Evolutionary conservation across 1,140 invertebrate genomes (phyloP).

Genomic region (Aphelenchoides besseyi): DNA sequence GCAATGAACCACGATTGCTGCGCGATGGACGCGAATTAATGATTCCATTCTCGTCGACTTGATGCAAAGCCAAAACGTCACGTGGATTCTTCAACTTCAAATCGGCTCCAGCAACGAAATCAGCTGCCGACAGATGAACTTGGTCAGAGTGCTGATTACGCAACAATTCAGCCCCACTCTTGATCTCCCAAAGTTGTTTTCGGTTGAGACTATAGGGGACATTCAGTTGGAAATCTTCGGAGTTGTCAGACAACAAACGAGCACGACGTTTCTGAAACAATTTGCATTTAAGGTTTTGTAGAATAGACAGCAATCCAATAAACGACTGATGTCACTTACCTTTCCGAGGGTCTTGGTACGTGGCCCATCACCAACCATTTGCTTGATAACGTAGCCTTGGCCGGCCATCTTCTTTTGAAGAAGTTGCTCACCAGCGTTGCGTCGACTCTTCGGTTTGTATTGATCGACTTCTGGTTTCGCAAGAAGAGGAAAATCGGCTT

Average conservation of each 20-base stretch:
- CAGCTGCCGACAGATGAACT: conserved; percentile 17
- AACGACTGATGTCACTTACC: too few relatives aligned
- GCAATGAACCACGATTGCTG: neutral
- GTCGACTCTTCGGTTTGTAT: conserved; percentile 18
- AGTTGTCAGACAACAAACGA: conserved; percentile 19
- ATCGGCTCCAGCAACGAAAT: conserved; percentile 15
- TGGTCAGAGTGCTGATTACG: neutral
- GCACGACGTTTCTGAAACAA: conserved; percentile 26
- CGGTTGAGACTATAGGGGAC: conserved; percentile 26
- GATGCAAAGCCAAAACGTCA: conserved; percentile 25
- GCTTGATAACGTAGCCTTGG: conserved; percentile 27
- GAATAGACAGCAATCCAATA: too few relatives aligned
- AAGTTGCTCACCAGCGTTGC: conserved; percentile 18
- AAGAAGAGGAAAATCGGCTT: conserved; percentile 26
- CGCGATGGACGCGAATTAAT: neutral
- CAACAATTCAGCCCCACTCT: conserved; percentile 15
- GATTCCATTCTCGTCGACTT: conserved; percentile 20
- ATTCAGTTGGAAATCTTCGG: conserved; percentile 9
- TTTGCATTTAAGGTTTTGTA: too few relatives aligned
- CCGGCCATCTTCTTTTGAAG: conserved; percentile 14
- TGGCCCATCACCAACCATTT: neutral
- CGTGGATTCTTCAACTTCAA: conserved; percentile 3
- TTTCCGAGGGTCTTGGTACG: conserved; percentile 12
- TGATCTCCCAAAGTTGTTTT: conserved; percentile 21
- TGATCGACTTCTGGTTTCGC: conserved; percentile 25